phyloP scores from a whole-genome alignment of 2,113 vertebrate species.

The Hippocampus mohnikei region DNA sequence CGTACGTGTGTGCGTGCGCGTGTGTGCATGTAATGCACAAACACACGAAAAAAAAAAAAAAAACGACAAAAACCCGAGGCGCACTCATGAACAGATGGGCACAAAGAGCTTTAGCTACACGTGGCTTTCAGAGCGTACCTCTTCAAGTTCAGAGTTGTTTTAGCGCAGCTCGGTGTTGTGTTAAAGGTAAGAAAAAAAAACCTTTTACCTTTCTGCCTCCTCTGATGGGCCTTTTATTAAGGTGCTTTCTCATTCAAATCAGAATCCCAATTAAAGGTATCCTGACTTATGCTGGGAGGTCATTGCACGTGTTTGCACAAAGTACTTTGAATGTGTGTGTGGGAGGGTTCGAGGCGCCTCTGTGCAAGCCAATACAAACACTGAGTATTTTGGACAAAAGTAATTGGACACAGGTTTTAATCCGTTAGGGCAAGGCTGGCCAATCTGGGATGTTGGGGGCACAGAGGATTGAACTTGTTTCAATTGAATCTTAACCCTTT shows the following conservation, averaged over 20 bases:
- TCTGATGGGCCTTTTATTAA: slow-evolving; percentile 65
- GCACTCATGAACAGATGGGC: slow-evolving; percentile 49
- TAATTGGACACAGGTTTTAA: too few relatives aligned
- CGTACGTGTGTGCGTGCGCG: slow-evolving; percentile 17
- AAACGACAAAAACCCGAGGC: slow-evolving; percentile 22
- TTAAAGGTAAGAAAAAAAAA: slow-evolving; percentile 65
- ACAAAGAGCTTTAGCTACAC: slow-evolving; percentile 67
- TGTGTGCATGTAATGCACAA: slow-evolving; percentile 27
- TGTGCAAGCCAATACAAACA: neutral
- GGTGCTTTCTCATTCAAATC: slow-evolving; percentile 74
- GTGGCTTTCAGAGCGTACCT: slow-evolving; percentile 73
- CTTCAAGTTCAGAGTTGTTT: slow-evolving; percentile 70
- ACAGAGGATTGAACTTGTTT: too few relatives aligned
- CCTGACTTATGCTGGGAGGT: slow-evolving; percentile 25
- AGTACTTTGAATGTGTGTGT: slow-evolving; percentile 10
- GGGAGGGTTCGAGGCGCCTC: too few relatives aligned
- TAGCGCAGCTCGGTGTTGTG: slow-evolving; percentile 54
- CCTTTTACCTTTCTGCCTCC: slow-evolving; percentile 70
- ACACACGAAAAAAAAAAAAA: slow-evolving; percentile 33
- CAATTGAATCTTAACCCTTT: too few relatives aligned
- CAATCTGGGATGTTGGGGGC: too few relatives aligned
- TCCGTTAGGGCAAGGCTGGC: too few relatives aligned
- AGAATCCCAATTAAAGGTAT: slow-evolving; percentile 70
- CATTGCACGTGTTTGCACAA: slow-evolving; percentile 42
- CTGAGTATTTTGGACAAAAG: neutral